Evolutionary conservation across 2,797 vertebrate genomes (phyloP), one percentile per base, ranked within the genome.

Genomic region (Pogoniulus pusillus): DNA sequence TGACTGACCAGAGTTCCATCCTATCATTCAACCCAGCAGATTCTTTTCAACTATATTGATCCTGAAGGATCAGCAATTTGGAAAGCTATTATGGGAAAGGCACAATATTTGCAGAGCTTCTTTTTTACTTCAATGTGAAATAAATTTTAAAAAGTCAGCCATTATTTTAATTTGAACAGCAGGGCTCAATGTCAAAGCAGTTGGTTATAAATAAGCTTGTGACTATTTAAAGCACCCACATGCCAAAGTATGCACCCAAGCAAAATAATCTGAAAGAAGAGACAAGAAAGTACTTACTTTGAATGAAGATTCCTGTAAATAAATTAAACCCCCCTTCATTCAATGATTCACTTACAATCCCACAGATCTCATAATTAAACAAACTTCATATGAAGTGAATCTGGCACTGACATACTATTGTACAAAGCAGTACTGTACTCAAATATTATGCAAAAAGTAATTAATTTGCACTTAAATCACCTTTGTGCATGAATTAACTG

Each of bases 111-210:
- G 57, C 82, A 90, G 47, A 75, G 34, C 19, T 9, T 74, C 49
- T 84, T 82, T 91, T 54, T 45, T 68, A 57, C 60, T 82, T 87
- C 54, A 64, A 54, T 24, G 35, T 60, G 80, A 89, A 84, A 79
- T 47, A 75, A 64, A 18, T 51, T 65, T 35, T 66, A 87, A 91
- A 91, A 93, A 71, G 71, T 90, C 74, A 93, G 47, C 60, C 41
- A 58, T 85, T 91, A 85, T 64, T 93, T 93, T 87, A 77, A 78
- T 81, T 78, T 92, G 58, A 95, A 90, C 55, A 85, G 77, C 47
- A 45, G 37, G 10, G 41, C 55, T 82, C 86, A 84, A 90, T 88
- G 81, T 91, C 75, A 89, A 91, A 95, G 54, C 22, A 47, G 39
- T 43, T 91, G 75, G 57, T 85, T 84, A 30, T 54, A 86, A 79